Percentiles rank a stretch among this genome's conserved stretches.
These are phyloP conservation scores for Limnephilus rhombicus DNA, from an alignment of 2,888 invertebrate genomes.

Conservation along the genomic window DNA sequence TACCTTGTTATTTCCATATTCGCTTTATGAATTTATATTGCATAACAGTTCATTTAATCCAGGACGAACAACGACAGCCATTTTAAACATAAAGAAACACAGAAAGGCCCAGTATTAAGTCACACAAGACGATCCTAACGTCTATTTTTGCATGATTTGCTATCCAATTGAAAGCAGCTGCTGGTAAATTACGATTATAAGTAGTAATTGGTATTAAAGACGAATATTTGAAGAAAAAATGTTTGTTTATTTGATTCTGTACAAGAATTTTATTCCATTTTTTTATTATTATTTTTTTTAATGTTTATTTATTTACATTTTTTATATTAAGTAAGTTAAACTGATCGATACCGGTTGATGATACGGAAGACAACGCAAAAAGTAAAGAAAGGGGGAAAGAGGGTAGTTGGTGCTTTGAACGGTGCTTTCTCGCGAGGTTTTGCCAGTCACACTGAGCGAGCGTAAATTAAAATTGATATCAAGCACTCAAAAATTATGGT, in stretches of 20 bases:
- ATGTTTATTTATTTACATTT: too few relatives aligned
- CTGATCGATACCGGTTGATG: too few relatives aligned
- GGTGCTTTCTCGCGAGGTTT: background rate
- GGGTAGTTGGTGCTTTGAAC: background rate
- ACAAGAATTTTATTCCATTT: too few relatives aligned
- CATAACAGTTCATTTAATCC: conserved; percentile 47
- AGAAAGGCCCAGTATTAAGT: background rate
- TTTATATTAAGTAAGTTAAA: too few relatives aligned
- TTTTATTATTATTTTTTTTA: too few relatives aligned
- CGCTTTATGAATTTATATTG: conserved; percentile 57
- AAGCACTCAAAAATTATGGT: background rate
- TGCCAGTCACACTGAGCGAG: too few relatives aligned
- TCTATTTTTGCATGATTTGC: background rate
- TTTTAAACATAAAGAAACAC: background rate
- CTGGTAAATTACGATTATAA: background rate
- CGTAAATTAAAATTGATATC: background rate
- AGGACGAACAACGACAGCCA: background rate
- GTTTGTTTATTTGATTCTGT: too few relatives aligned
- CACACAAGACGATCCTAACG: background rate
- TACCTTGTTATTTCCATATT: conserved; percentile 45
- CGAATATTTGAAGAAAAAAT: too few relatives aligned
- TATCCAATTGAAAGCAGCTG: background rate
- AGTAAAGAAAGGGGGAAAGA: too few relatives aligned
- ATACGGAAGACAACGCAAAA: too few relatives aligned
- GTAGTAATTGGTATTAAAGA: too few relatives aligned